phyloP scores from a whole-genome alignment of 2,113 vertebrate genomes.

The Malurus alboscapulatus region DNA sequence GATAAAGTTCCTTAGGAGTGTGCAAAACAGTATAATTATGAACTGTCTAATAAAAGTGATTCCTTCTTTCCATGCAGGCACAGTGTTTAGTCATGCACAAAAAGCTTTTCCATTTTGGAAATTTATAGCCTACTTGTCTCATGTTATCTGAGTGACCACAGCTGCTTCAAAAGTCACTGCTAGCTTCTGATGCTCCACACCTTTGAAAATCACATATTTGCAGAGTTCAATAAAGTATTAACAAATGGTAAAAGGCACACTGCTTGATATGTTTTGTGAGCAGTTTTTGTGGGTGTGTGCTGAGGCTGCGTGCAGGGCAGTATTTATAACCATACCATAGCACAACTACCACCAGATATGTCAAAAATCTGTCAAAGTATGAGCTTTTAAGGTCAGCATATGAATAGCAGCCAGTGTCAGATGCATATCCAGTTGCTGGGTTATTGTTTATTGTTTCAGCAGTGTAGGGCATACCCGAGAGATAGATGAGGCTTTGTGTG shows the following conservation, averaged over 20 bases:
- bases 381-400: conserved; percentile 54
- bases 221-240: background rate
- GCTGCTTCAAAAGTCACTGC: background rate
- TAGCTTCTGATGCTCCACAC: background rate
- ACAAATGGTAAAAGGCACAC: background rate
- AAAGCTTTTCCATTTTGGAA: background rate
- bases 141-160: background rate
- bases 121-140: background rate
- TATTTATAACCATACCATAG: background rate
- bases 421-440: background rate
- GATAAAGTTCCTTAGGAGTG: background rate
- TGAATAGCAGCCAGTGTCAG: conserved; percentile 51
- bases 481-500: conserved; percentile 48
- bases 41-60: background rate
- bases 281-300: background rate
- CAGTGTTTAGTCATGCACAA: background rate
- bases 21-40: background rate
- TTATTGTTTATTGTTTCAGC: conserved; percentile 61
- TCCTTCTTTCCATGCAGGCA: background rate
- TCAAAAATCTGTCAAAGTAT: conserved; percentile 45
- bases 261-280: background rate
- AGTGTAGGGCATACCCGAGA: background rate
- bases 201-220: background rate
- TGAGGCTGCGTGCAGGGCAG: background rate
- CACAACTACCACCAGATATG: conserved; percentile 5